phyloP scores from a whole-genome alignment of 1,140 invertebrate genomes.

The Trinorchestia longiramus region DNA sequence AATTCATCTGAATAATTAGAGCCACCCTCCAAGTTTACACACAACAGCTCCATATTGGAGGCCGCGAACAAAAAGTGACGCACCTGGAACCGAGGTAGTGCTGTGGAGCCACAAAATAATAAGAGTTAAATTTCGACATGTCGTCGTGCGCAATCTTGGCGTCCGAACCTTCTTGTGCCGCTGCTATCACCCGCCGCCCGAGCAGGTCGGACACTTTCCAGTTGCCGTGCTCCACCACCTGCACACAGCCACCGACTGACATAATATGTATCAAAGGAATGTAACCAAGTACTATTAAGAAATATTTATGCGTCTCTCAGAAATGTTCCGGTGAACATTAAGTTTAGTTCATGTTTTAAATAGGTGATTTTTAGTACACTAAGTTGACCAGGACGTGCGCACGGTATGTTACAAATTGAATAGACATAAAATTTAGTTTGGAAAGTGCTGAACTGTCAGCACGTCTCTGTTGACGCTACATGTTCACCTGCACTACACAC shows the following conservation, averaged over 20 bases:
- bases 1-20: too few species aligned
- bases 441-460: too few species aligned
- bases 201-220: slow-evolving; percentile 71
- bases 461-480: too few species aligned
- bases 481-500: too few species aligned
- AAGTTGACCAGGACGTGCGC: too few species aligned
- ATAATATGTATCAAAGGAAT: background rate
- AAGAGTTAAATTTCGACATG: slow-evolving; percentile 79
- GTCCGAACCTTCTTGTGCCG: slow-evolving; percentile 67
- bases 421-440: background rate
- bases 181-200: slow-evolving; percentile 67
- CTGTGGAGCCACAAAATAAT: slow-evolving; percentile 90
- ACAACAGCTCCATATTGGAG: too few species aligned
- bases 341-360: background rate
- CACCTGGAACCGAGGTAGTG: slow-evolving; percentile 70
- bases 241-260: background rate
- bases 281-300: background rate
- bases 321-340: background rate
- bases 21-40: too few species aligned
- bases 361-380: background rate
- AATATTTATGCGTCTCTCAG: background rate
- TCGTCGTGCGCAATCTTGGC: slow-evolving; percentile 74
- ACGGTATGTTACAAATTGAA: background rate
- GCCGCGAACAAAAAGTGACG: background rate
- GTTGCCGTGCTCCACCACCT: slow-evolving; percentile 53